phyloP scores from a whole-genome alignment of 2,888 invertebrate species.

The Agonum fuliginosum region DNA sequence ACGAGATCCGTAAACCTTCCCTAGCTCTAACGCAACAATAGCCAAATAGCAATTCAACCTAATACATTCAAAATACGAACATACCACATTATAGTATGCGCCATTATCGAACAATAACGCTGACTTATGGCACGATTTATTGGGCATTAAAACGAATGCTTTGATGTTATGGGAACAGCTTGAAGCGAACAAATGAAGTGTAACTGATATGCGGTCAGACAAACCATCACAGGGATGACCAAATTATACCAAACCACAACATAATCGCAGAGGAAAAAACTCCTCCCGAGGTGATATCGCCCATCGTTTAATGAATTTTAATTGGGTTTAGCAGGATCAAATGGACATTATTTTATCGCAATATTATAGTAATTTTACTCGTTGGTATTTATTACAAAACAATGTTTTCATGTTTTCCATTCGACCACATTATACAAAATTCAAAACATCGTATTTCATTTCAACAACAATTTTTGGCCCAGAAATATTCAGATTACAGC shows the following conservation, averaged over 20 bases:
- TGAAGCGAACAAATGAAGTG: constrained; percentile 34
- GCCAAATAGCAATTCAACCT: constrained; percentile 21
- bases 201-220: constrained; percentile 37
- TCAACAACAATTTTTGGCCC: too few relatives aligned
- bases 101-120: constrained; percentile 45
- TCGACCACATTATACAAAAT: too few relatives aligned
- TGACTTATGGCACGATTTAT: constrained; percentile 49
- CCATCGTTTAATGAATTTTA: background rate
- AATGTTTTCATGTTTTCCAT: too few relatives aligned
- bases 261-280: background rate
- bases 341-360: background rate
- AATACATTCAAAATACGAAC: too few relatives aligned
- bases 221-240: constrained; percentile 48
- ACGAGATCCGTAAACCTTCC: too few relatives aligned
- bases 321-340: background rate
- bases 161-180: constrained; percentile 52
- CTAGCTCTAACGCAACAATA: too few relatives aligned
- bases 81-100: background rate
- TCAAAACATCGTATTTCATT: too few relatives aligned
- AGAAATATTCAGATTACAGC: too few relatives aligned
- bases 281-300: too few relatives aligned
- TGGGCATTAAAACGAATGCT: constrained; percentile 48
- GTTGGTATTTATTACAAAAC: background rate
- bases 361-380: background rate
- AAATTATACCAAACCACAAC: constrained; percentile 42